phyloP scores from a whole-genome alignment of 1,140 invertebrate genomes.

The Pteromalus puparum region DNA sequence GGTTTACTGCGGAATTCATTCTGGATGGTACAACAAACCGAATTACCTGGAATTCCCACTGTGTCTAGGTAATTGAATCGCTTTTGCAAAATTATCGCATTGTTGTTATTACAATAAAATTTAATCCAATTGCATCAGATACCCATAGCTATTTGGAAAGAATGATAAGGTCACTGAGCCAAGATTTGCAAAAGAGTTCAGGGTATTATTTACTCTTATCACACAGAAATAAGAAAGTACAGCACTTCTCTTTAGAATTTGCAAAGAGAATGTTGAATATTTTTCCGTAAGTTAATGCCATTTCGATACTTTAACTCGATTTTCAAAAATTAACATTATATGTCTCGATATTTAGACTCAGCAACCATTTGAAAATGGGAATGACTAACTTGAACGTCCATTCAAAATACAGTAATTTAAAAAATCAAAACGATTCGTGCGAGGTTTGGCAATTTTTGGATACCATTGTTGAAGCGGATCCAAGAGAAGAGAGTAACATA shows the following conservation, averaged over 20 bases:
- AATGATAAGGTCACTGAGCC: constrained; percentile 55
- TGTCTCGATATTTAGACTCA: constrained; percentile 32
- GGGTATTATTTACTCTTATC: constrained; percentile 58
- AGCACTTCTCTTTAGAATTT: constrained; percentile 50
- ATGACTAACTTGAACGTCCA: constrained; percentile 50
- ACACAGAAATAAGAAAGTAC: constrained; percentile 50
- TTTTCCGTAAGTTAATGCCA: constrained; percentile 55
- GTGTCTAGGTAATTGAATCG: constrained; percentile 55
- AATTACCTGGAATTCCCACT: constrained; percentile 64
- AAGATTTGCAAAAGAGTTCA: constrained; percentile 56
- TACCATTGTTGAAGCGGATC: neutral
- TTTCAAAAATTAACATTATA: neutral
- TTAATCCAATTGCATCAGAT: constrained; percentile 38
- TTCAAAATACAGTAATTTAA: constrained; percentile 48
- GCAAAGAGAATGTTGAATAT: constrained; percentile 50
- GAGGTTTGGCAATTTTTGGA: constrained; percentile 21
- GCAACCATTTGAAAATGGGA: constrained; percentile 57
- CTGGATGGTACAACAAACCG: constrained; percentile 57
- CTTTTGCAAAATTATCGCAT: neutral
- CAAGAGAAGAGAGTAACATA: constrained; percentile 1
- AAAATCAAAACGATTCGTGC: constrained; percentile 59
- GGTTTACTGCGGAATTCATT: constrained; percentile 52
- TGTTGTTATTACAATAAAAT: constrained; percentile 11
- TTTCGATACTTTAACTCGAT: constrained; percentile 5
- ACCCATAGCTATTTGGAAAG: constrained; percentile 48